Percentiles rank a stretch among this genome's conserved stretches.
phyloP scores from a whole-genome alignment of 1,140 invertebrate species.

The Diplogasteroides magnus region DNA sequence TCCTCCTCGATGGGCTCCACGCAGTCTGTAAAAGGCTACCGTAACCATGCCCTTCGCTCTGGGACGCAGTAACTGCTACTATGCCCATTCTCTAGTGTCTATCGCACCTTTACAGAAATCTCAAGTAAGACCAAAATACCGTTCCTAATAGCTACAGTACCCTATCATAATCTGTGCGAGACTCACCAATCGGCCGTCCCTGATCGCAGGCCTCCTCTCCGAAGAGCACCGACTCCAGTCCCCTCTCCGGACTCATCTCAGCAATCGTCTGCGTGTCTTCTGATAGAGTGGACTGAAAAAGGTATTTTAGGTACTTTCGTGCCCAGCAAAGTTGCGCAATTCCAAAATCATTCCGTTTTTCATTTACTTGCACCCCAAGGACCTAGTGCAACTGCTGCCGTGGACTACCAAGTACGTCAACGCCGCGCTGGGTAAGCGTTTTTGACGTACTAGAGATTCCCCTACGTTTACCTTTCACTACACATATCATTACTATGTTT shows the following conservation, averaged over 20 bases:
- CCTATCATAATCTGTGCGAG: conserved; percentile 3
- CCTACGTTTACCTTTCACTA: no score
- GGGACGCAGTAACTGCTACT: no score
- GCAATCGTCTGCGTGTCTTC: no score
- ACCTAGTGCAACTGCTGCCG: conserved; percentile 3
- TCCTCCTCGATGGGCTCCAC: background rate
- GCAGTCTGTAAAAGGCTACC: background rate
- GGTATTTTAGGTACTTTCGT: background rate
- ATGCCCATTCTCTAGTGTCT: no score
- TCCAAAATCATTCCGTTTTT: background rate
- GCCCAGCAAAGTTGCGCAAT: background rate
- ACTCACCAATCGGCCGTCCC: background rate
- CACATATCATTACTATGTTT: no score
- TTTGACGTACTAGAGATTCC: background rate
- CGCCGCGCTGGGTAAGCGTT: background rate
- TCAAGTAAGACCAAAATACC: no score
- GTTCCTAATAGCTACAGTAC: no score
- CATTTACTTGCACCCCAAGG: background rate
- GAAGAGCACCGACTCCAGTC: conserved; percentile 28
- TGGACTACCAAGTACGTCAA: background rate
- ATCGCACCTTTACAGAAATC: no score
- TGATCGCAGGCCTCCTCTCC: conserved; percentile 20
- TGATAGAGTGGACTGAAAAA: no score
- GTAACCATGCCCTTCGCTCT: no score
- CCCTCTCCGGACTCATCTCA: conserved; percentile 12